Conservation (phyloP, 1,140 invertebrate genomes). For the Ooceraea biroi region DNA sequence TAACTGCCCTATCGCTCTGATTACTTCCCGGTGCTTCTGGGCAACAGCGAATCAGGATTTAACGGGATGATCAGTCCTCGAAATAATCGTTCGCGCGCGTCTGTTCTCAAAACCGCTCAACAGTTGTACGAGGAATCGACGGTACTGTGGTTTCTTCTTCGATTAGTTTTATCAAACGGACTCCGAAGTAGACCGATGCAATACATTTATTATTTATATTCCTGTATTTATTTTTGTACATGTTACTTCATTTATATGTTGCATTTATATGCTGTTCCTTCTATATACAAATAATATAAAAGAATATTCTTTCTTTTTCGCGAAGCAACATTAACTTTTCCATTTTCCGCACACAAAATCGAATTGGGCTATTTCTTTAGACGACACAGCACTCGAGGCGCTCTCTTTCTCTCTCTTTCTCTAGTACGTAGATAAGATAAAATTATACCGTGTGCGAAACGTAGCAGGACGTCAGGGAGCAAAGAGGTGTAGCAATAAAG, state of each 20-base stretch:
- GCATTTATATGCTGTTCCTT: neutral
- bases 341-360: neutral
- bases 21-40: slow-evolving; percentile 78
- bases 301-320: neutral
- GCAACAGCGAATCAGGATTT: slow-evolving; percentile 76
- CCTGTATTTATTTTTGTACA: neutral
- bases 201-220: neutral
- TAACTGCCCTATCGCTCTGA: slow-evolving; percentile 81
- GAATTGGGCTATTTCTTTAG: neutral
- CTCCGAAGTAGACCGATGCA: no score
- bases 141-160: slow-evolving; percentile 52
- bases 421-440: slow-evolving; percentile 35
- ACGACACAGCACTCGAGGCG: neutral
- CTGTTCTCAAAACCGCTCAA: slow-evolving; percentile 71
- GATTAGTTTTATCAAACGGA: slow-evolving; percentile 35
- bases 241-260: neutral
- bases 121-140: slow-evolving; percentile 61
- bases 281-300: neutral
- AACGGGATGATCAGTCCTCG: slow-evolving; percentile 81
- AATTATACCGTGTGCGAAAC: slow-evolving; percentile 52
- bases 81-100: slow-evolving; percentile 73
- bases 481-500: slow-evolving; percentile 84
- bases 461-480: slow-evolving; percentile 68
- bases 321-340: neutral
- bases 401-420: neutral